phyloP scores from a whole-genome alignment of 2,888 invertebrate genomes.

The Theretra japonica region DNA sequence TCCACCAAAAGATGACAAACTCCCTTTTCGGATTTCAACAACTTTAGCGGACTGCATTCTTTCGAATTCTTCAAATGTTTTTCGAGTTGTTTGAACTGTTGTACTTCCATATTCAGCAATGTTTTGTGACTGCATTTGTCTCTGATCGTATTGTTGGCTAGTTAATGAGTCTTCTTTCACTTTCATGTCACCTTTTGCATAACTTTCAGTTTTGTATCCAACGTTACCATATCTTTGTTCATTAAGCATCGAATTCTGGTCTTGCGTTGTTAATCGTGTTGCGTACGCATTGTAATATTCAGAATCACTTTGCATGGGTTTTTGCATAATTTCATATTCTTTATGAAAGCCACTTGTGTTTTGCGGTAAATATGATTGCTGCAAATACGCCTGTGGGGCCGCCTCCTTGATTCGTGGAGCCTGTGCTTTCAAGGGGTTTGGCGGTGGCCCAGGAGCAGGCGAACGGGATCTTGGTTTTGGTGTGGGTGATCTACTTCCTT shows the following conservation, averaged over 20 bases:
- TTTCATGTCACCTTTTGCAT: conserved; percentile 68
- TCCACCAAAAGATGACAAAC: conserved; percentile 61
- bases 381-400: conserved; percentile 68
- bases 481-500: conserved; percentile 86
- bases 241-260: conserved; percentile 76
- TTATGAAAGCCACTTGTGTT: conserved; percentile 67
- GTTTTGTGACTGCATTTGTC: conserved; percentile 78
- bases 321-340: conserved; percentile 78
- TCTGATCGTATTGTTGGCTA: conserved; percentile 74
- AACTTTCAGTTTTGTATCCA: conserved; percentile 79
- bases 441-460: conserved; percentile 89
- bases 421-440: conserved; percentile 87
- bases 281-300: conserved; percentile 62
- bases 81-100: conserved; percentile 86
- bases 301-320: conserved; percentile 66
- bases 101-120: conserved; percentile 82
- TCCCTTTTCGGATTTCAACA: conserved; percentile 85
- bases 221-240: conserved; percentile 79
- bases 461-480: conserved; percentile 87
- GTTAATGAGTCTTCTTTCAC: conserved; percentile 71
- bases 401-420: conserved; percentile 86
- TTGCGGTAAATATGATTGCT: conserved; percentile 65
- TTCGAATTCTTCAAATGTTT: conserved; percentile 88
- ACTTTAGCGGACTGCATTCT: conserved; percentile 86
- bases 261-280: conserved; percentile 62